Percentiles rank a stretch among this genome's conserved stretches.
Evolutionary conservation across 2,888 invertebrate species (phyloP).

Genomic region (Hemistola chrysoprasaria): DNA sequence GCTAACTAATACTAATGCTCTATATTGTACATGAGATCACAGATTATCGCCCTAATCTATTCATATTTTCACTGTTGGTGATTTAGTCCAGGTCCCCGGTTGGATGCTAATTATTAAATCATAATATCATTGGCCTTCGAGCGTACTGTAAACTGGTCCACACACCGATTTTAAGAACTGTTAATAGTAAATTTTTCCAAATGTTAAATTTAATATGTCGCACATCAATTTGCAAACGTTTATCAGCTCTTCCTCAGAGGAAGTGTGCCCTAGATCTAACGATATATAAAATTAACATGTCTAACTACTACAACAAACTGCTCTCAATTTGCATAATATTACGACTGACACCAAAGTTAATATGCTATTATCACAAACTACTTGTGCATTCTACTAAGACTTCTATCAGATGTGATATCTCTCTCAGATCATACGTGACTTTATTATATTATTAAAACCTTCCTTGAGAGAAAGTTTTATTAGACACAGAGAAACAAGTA

Average conservation of each 20-base stretch:
- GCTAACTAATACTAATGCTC: slow-evolving; percentile 7
- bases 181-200: slow-evolving; percentile 1
- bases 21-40: neutral
- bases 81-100: too few relatives aligned
- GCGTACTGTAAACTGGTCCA: neutral
- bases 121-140: neutral
- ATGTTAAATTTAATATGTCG: slow-evolving; percentile 29
- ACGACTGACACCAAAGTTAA: slow-evolving; percentile 31
- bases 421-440: slow-evolving; percentile 27
- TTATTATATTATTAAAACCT: slow-evolving; percentile 16
- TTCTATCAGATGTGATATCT: slow-evolving; percentile 19
- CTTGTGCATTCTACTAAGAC: slow-evolving; percentile 25
- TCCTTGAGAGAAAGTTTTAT: slow-evolving; percentile 14
- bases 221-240: slow-evolving; percentile 53
- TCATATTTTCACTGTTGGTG: too few relatives aligned
- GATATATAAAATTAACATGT: slow-evolving; percentile 51
- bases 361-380: slow-evolving; percentile 18
- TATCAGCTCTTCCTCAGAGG: slow-evolving; percentile 63
- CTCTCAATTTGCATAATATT: slow-evolving; percentile 40
- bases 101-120: too few relatives aligned
- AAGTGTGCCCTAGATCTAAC: slow-evolving; percentile 63
- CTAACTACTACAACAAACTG: slow-evolving; percentile 36
- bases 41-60: too few relatives aligned
- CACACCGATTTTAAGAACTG: too few relatives aligned
- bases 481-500: slow-evolving; percentile 6